Conservation (phyloP, 2,888 invertebrate genomes). For the Drosophila bunnanda region DNA sequence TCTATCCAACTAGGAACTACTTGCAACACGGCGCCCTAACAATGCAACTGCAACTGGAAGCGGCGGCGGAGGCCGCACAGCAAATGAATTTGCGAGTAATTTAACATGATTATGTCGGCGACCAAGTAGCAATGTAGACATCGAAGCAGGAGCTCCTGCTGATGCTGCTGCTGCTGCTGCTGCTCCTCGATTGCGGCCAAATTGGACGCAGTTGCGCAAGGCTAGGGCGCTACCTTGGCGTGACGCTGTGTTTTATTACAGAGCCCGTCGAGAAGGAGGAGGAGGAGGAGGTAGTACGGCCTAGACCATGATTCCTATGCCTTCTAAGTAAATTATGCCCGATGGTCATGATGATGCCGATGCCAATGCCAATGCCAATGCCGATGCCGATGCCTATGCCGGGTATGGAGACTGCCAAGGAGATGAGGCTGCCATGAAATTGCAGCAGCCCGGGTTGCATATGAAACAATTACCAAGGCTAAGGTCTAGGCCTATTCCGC, state of each 20-base stretch:
- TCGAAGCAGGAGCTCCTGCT: slow-evolving; percentile 50
- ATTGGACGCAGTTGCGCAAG: slow-evolving; percentile 75
- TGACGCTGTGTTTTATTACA: slow-evolving; percentile 80
- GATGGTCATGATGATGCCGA: slow-evolving; percentile 70
- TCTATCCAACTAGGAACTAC: slow-evolving; percentile 32
- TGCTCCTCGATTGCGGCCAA: slow-evolving; percentile 60
- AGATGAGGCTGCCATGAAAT: slow-evolving; percentile 58
- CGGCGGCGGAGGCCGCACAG: slow-evolving; percentile 63
- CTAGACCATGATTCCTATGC: slow-evolving; percentile 79
- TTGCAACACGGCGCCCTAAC: slow-evolving; percentile 64
- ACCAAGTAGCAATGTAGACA: slow-evolving; percentile 76
- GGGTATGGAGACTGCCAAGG: slow-evolving; percentile 25
- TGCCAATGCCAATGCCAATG: slow-evolving; percentile 10
- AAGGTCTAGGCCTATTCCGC: slow-evolving; percentile 47
- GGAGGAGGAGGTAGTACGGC: slow-evolving; percentile 15
- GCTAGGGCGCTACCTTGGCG: slow-evolving; percentile 62
- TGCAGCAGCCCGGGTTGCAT: slow-evolving; percentile 64
- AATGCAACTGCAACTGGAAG: slow-evolving; percentile 54
- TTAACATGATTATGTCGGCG: slow-evolving; percentile 83
- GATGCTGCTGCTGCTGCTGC: slow-evolving; percentile 24
- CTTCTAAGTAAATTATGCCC: slow-evolving; percentile 81
- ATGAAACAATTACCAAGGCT: slow-evolving; percentile 81
- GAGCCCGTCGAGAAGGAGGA: slow-evolving; percentile 22
- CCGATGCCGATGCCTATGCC: not conserved
- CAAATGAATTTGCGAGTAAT: slow-evolving; percentile 83